Evolutionary conservation across 2,888 invertebrate species (phyloP), one percentile per base, ranked within the genome.

Genomic region (Drosophila robusta): DNA sequence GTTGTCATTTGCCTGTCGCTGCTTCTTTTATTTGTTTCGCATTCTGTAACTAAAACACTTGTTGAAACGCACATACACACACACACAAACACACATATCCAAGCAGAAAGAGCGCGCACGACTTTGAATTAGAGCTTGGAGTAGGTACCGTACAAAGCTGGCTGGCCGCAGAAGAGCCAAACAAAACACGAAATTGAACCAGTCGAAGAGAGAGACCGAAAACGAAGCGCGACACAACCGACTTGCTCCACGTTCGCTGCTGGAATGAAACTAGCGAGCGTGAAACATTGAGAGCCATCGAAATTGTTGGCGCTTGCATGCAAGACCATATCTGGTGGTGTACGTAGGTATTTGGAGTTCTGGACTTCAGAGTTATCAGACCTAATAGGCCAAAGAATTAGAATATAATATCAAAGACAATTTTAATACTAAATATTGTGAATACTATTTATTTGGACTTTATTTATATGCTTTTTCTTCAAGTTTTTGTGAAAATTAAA

Each of bases 21-120:
- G 63, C 54, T 46, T 44, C 50, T 54, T 63, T 75, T 54, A 46
- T 62, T 75, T 65, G 46, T 46, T 75, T 74, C 64, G 70, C 77
- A 77, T 69, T 70, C 64, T 50, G 29, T 49, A 50, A 55, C 49
- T 55, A 32, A 78, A 72, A 68, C 80, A 82, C 80, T 82, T 79
- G 70, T 79, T 77, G 52, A 67, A 71, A 65, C 50, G 39, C 47
- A 41, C 47, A 61, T 56, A 64, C 42, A 70, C 51, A 60, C 29
- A 67, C 36, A 62, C 16, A 29, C 29, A 46, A 44, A 34, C 42
- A 60, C 22, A 61, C 29, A 56, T 39, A 41, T 46, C 32, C 24
- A 39, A 29, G 52, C 52, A 32, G 49, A 46, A 55, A 64, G 49
- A 61, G 57, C 74, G 64, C 62, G 61, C 66, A 65, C 67, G 64